Conservation (phyloP, 2,888 invertebrate species). For the Laothoe populi region DNA sequence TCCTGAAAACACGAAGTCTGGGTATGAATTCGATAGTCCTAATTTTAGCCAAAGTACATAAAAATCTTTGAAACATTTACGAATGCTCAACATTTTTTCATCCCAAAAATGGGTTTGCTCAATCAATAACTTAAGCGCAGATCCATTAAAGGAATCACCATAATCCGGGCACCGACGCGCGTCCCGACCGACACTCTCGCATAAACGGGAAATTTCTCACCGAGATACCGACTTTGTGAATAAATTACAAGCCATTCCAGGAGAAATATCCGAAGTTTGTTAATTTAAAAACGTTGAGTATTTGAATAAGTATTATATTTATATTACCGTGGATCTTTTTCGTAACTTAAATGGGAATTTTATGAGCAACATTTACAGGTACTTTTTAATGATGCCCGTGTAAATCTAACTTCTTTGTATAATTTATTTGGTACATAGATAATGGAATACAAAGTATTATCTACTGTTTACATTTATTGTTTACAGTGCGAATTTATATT, state of each 20-base stretch:
- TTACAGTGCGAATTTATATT: background rate
- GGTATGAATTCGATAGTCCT: too few species aligned
- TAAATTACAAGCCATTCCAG: slow-evolving; percentile 38
- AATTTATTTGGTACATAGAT: background rate
- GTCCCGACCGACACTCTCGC: slow-evolving; percentile 18
- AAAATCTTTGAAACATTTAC: background rate
- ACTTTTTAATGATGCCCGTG: background rate
- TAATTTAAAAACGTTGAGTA: slow-evolving; percentile 44
- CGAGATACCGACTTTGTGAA: slow-evolving; percentile 35
- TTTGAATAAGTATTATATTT: slow-evolving; percentile 39
- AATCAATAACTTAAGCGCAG: slow-evolving; percentile 43
- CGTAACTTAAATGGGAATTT: slow-evolving; percentile 29
- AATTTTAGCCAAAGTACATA: background rate
- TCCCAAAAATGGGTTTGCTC: slow-evolving; percentile 30
- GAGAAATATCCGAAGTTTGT: slow-evolving; percentile 42
- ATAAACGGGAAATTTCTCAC: slow-evolving; percentile 30
- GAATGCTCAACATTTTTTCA: slow-evolving; percentile 19
- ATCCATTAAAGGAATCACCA: slow-evolving; percentile 45
- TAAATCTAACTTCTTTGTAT: background rate
- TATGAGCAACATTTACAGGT: slow-evolving; percentile 21
- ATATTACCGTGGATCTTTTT: slow-evolving; percentile 31
- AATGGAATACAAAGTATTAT: too few species aligned
- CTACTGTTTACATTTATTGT: background rate
- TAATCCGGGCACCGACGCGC: slow-evolving; percentile 36
- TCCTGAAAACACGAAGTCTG: too few species aligned